Evolutionary conservation across 2,888 invertebrate species (phyloP), one percentile per base, ranked within the genome.

Genomic region (Onchidella celtica): DNA sequence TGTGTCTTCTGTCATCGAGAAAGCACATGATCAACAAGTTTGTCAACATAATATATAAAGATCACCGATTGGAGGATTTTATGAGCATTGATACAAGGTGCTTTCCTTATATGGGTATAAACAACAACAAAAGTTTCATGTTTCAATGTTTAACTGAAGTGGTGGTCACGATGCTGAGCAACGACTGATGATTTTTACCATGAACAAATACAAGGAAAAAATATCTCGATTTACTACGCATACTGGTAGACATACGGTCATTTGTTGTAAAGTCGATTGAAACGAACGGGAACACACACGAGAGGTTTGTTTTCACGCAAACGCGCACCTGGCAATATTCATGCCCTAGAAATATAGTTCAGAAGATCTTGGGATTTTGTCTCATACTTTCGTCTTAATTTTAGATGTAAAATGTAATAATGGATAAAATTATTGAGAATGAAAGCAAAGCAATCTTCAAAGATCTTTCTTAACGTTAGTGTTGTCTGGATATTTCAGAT

Each of bases 51-150:
- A 29, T 4, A 11, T 40, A 3, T 61, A 2, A 40, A 11, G 36
- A 34, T 61, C 38, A 34, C 29, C 29, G 27, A 65, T 75, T 75
- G 75, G 63, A 34, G 27, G 29, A 40, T 17, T 27, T 14, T 32
- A 34, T 38, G 76, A 76, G 66, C 66, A 76, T 66, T 66, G 32
- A 76, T 66, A 75, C 40, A 29, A 6, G 32, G 2, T 4, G 9
- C 32, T 57, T 72, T 47, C 76, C 76, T 61, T 38, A 76, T 76
- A 76, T 66, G 76, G 76, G 55, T 55, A 76, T 32, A 66, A 29
- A 76, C 76, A 76, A 75, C 40, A 74, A 73, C 73, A 73, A 73
- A n/a, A 73, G 57, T 73, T 59, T 59, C 32, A 21, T 14, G 9
- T 3, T 21, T 17, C 24, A 59, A 29, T 36, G 40, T 70, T 70